Percentiles rank a stretch among this genome's conserved stretches.
These are phyloP conservation scores for Ceyx cyanopectus DNA, from an alignment of 2,113 vertebrate genomes.

Conservation along the genomic window DNA sequence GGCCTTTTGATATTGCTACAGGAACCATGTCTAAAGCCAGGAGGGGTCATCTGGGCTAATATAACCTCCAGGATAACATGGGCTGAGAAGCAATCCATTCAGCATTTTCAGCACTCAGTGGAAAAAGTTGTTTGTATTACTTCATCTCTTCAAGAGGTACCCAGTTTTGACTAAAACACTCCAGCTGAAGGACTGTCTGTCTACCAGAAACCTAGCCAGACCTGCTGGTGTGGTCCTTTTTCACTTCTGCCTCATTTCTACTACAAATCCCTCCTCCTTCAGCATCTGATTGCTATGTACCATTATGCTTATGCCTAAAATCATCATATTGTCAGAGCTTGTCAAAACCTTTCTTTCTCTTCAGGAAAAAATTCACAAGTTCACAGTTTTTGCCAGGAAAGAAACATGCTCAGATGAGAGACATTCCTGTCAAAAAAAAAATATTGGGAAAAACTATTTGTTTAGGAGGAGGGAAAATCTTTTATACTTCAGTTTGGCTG, in stretches of 20 bases:
- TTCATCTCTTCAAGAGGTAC: not conserved
- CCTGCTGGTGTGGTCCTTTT: not conserved
- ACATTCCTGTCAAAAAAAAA: not conserved
- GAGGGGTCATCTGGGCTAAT: constrained; percentile 23
- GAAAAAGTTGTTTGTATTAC: not conserved
- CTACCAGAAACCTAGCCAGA: constrained; percentile 17
- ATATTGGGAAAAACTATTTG: not conserved
- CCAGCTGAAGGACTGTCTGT: constrained; percentile 4
- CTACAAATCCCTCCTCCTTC: not conserved
- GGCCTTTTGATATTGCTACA: constrained; percentile 20
- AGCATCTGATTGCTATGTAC: constrained; percentile 6
- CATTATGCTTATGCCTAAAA: constrained; percentile 52
- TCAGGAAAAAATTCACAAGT: constrained; percentile 14
- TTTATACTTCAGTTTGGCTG: not conserved
- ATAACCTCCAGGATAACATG: constrained; percentile 13
- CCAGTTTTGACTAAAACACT: constrained; percentile 17
- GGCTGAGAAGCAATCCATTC: constrained; percentile 12
- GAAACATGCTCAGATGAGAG: not conserved
- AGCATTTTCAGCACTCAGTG: not conserved
- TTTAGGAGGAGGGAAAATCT: not conserved
- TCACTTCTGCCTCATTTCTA: constrained; percentile 1
- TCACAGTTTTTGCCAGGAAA: not conserved
- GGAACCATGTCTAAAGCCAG: not conserved
- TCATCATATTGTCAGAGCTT: constrained; percentile 43
- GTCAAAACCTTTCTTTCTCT: constrained; percentile 49